Conservation (phyloP, 2,888 invertebrate species). For the Epinotia nisella region DNA sequence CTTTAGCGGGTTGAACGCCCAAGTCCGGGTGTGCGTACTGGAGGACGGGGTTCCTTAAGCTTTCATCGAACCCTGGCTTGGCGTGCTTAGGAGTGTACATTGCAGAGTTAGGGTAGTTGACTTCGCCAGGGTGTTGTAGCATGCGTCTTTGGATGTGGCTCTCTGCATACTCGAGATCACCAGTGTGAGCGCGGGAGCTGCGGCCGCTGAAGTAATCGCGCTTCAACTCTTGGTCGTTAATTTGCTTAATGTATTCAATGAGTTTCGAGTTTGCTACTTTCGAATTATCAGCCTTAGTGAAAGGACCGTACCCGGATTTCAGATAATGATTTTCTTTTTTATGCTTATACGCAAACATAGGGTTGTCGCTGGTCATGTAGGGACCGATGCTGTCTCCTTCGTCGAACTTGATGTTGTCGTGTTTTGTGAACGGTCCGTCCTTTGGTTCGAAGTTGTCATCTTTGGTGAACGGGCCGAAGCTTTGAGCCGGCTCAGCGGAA, state of each 20-base stretch:
- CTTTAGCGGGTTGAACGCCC: slow-evolving; percentile 90
- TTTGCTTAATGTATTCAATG: slow-evolving; percentile 87
- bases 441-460: slow-evolving; percentile 84
- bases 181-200: slow-evolving; percentile 78
- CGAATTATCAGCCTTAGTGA: slow-evolving; percentile 86
- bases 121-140: slow-evolving; percentile 87
- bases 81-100: slow-evolving; percentile 87
- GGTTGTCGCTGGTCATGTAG: slow-evolving; percentile 70
- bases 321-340: slow-evolving; percentile 76
- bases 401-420: slow-evolving; percentile 82
- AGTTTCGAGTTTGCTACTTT: slow-evolving; percentile 84
- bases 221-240: slow-evolving; percentile 87
- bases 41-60: slow-evolving; percentile 89
- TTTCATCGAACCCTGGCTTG: slow-evolving; percentile 87
- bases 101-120: slow-evolving; percentile 87
- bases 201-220: slow-evolving; percentile 85
- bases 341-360: slow-evolving; percentile 69
- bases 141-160: slow-evolving; percentile 89
- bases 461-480: slow-evolving; percentile 86
- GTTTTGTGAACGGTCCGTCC: slow-evolving; percentile 86
- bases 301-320: slow-evolving; percentile 85
- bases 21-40: slow-evolving; percentile 93
- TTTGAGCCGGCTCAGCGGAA: slow-evolving; percentile 66
- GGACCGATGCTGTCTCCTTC: slow-evolving; percentile 68
- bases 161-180: slow-evolving; percentile 76